Evolutionary conservation across 2,797 vertebrate species (phyloP), one percentile per base, ranked within the genome.

Genomic region (Allenopithecus nigroviridis): DNA sequence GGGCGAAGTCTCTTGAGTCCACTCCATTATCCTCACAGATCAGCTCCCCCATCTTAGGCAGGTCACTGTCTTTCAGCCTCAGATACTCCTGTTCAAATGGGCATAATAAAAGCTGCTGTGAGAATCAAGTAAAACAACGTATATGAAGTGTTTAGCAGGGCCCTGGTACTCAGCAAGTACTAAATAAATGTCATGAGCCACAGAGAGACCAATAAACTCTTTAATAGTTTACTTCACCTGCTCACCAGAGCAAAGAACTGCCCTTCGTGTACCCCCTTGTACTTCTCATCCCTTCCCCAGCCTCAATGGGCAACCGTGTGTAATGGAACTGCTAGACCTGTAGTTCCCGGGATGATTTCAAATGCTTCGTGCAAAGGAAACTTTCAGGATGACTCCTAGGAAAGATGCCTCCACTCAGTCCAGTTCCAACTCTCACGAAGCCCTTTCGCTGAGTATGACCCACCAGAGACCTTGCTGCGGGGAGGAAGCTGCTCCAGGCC

Each of bases 1-100:
- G 22, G 16, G 30, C 5, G 33, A 41, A 3, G 5, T 28, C 24
- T 64, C 30, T 46, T 0, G 0, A 8, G 11, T 13, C 5, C 28
- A 8, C 9, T n/a, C 46, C 36, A 12, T 14, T 48, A 30, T 83
- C 76, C 13, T 8, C n/a, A 59, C 2, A 11, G 28, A 43, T 61
- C 19, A 22, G 10, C 61, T 76, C 6, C 57, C 64, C 6, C 33
- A 33, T 5, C 14, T 17, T 16, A 90, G 50, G 19, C 70, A 28
- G 61, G 39, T 76, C 64, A 78, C 22, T 46, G 74, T 64, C 74
- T 85, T 59, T 33, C 30, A 74, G 36, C 21, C 85, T 88, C 72
- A 12, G 36, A 50, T 57, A 39, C 28, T 72, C 53, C 57, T 30
- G 41, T 9, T 12, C 36, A 28, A 57, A 46, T n/a, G 16, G 59